Base-by-base conservation (phyloP, 2,888 invertebrate genomes). In the Troides helena region DNA sequence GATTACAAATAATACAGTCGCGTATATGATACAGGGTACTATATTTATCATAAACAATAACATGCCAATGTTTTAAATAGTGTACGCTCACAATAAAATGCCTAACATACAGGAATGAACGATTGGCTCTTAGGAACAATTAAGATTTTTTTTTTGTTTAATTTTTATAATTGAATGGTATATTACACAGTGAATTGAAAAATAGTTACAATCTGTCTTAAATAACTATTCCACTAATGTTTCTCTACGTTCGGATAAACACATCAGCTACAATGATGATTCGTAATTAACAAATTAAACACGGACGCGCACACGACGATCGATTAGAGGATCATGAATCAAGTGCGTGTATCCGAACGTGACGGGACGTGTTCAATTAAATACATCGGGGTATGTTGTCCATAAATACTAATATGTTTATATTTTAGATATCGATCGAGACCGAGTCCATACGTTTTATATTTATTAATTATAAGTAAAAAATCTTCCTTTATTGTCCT, bases 401-500 rank as follows among this genome's bases (percentile, higher is more conserved):
- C 84, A 81, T 86, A 86, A 87, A 88, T 79, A 83, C 85, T 89
- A 88, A 85, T 83, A 85, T 85, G 85, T 86, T 85, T 83, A 85
- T 87, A 90, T 86, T 88, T 88, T 86, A 88, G 85, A 86, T 86
- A 88, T 89, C 87, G 82, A 84, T 88, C 86, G 84, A 86, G 83
- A 85, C 85, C 84, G 30, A 30, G 14, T 12, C 85, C 84, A 82
- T 81, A 83, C 89, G 85, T 77, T 87, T 89, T 85, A 87, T 83
- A 87, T 85, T 89, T 81, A 86, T 86, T 87, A 86, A 87, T 89
- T 83, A 85, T 90, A 91, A 83, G 88, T 92, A 91, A 88, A 46
- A 89, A 89, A 87, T 91, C 86, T 92, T 89, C 89, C 88, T 89
- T 89, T 92, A 92, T 92, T 92, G 92, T 92, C 92, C 91, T 92